Conservation (phyloP, 2,113 vertebrate species). For the Callipepla squamata region DNA sequence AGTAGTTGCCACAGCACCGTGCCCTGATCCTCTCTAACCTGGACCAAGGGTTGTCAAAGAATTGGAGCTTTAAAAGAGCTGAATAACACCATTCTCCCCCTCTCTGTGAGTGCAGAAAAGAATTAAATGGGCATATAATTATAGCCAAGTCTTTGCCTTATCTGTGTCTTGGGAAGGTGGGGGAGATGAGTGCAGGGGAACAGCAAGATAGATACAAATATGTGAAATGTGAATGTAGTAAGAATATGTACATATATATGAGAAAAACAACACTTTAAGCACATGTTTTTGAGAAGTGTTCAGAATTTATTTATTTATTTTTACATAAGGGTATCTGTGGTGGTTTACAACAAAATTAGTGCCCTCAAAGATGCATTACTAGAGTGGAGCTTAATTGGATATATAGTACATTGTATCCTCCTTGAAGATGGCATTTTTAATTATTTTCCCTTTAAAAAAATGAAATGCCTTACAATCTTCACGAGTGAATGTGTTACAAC, state of each 20-base stretch:
- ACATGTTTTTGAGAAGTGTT: fast-evolving
- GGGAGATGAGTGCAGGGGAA: background rate
- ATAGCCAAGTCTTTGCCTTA: background rate
- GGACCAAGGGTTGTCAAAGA: background rate
- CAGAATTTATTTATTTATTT: background rate
- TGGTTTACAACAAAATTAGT: background rate
- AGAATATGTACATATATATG: background rate
- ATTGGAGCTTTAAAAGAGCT: background rate
- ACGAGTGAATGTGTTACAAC: background rate
- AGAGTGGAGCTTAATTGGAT: background rate
- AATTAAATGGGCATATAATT: background rate
- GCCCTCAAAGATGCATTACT: background rate
- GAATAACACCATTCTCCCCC: background rate
- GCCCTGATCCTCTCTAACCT: constrained; percentile 15
- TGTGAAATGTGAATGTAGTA: background rate
- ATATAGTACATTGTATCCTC: background rate
- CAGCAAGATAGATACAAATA: background rate
- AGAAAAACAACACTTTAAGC: background rate
- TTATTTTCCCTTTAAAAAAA: background rate
- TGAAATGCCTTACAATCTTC: background rate
- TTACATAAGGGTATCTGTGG: background rate
- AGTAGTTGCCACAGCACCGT: background rate
- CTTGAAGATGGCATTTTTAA: background rate
- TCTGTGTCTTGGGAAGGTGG: background rate
- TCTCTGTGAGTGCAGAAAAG: background rate